Evolutionary conservation across 2,888 invertebrate genomes (phyloP).

Genomic region (Halictus quadricinctus): DNA sequence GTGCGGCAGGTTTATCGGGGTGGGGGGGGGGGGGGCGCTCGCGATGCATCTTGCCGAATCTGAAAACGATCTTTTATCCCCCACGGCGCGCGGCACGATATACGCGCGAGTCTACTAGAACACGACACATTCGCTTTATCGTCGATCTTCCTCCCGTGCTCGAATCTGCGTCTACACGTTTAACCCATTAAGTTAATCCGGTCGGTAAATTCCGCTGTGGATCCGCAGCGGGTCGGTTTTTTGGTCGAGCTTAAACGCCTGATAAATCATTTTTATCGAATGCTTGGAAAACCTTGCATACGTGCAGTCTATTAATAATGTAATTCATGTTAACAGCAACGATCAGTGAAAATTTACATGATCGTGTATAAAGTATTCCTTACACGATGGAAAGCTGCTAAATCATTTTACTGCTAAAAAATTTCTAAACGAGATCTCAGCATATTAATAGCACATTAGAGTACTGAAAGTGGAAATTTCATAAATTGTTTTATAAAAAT

Average conservation of each 20-base stretch:
- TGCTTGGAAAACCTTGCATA: background rate
- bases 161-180: slow-evolving; percentile 66
- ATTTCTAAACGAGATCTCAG: background rate
- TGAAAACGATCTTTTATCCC: slow-evolving; percentile 53
- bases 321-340: background rate
- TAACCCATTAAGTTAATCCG: slow-evolving; percentile 72
- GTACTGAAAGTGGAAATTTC: too few relatives aligned
- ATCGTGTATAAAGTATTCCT: background rate
- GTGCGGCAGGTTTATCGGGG: slow-evolving; percentile 4
- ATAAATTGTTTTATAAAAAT: too few relatives aligned
- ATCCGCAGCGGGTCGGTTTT: slow-evolving; percentile 43
- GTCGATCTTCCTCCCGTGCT: slow-evolving; percentile 66
- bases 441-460: too few relatives aligned
- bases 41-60: slow-evolving; percentile 14
- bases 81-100: slow-evolving; percentile 23
- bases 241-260: background rate
- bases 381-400: background rate
- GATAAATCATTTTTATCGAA: slow-evolving; percentile 1
- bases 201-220: slow-evolving; percentile 53
- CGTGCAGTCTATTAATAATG: background rate
- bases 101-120: slow-evolving; percentile 44
- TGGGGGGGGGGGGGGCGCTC: too few relatives aligned
- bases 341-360: background rate
- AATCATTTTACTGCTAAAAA: background rate
- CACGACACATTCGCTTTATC: slow-evolving; percentile 66